Evolutionary conservation across 2,797 vertebrate genomes (phyloP).

Genomic region (Alfaro cultratus): DNA sequence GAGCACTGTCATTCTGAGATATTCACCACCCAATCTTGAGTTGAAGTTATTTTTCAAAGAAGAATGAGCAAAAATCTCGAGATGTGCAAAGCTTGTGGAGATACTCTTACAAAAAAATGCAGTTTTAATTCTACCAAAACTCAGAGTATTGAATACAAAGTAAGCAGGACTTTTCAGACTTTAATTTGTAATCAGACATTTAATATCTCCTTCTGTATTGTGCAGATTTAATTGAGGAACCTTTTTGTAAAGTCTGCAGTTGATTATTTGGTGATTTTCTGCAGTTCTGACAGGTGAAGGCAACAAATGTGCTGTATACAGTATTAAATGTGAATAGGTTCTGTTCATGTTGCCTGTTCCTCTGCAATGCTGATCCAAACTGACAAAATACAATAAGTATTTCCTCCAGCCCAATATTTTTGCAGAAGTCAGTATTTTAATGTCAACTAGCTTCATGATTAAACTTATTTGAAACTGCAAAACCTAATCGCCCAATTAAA

Average conservation of each 20-base stretch:
- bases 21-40: neutral
- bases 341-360: slow-evolving; percentile 14
- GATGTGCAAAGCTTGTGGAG: neutral
- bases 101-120: neutral
- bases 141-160: neutral
- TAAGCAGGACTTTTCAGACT: neutral
- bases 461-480: slow-evolving; percentile 25
- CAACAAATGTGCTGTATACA: neutral
- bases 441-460: slow-evolving; percentile 15
- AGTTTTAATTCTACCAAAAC: neutral
- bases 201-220: neutral
- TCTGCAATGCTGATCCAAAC: slow-evolving; percentile 20
- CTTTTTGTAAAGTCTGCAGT: neutral
- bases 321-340: neutral
- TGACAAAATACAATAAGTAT: slow-evolving; percentile 24
- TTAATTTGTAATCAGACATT: neutral
- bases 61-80: neutral
- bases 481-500: neutral
- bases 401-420: slow-evolving; percentile 20
- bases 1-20: neutral
- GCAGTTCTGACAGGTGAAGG: slow-evolving; percentile 5
- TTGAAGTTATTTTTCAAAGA: neutral
- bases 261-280: neutral
- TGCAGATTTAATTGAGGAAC: neutral
- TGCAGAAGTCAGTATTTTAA: slow-evolving; percentile 31